These are phyloP conservation scores for Pentalonia nigronervosa DNA, from an alignment of 1,140 invertebrate species.

Conservation along the genomic window DNA sequence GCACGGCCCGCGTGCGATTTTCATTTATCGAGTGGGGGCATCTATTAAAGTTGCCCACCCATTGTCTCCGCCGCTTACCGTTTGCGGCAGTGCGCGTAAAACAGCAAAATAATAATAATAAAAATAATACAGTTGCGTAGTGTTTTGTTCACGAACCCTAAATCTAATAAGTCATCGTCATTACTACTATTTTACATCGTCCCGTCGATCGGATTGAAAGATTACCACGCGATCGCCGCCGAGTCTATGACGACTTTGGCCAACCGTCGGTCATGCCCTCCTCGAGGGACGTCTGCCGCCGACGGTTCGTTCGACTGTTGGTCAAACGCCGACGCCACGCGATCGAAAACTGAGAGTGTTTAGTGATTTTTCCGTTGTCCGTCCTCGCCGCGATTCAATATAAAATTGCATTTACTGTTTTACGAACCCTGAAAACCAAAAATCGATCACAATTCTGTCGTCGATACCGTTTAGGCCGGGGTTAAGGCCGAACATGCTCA, in stretches of 20 bases:
- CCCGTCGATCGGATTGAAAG: neutral
- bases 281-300: neutral
- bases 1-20: neutral
- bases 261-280: neutral
- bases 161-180: neutral
- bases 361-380: neutral
- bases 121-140: neutral
- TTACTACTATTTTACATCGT: neutral
- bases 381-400: neutral
- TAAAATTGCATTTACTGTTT: neutral
- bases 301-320: too few species aligned
- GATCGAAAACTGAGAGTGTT: constrained; percentile 41
- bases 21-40: neutral
- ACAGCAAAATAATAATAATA: neutral
- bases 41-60: neutral
- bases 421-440: neutral
- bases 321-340: too few species aligned
- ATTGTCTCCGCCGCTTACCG: neutral
- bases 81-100: neutral
- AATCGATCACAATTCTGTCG: constrained; percentile 62
- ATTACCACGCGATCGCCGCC: neutral
- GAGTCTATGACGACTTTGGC: neutral
- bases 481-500: constrained; percentile 62
- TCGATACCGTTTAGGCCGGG: constrained; percentile 61
- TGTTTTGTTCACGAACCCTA: neutral